Evolutionary conservation across 2,797 vertebrate species (phyloP), one percentile per base, ranked within the genome.

Genomic region (Sebastes oblongus): DNA sequence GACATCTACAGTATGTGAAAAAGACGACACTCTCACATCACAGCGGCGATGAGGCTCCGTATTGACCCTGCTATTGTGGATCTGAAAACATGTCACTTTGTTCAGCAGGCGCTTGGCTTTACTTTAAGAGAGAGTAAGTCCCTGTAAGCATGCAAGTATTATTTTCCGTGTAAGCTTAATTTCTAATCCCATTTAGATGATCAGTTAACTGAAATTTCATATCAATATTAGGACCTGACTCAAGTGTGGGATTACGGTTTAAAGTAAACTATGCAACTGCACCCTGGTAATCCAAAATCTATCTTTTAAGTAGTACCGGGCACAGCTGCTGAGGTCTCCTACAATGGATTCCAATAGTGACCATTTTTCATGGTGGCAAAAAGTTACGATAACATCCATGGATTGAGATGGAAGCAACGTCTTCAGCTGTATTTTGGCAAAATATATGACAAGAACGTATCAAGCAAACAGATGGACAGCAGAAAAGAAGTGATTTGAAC

Each of bases 21-120:
- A 29, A 11, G 59, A 55, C 1, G 10, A 65, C 13, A 60, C 56
- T 30, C 61, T 30, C 34, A 55, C 46, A 73, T 55, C 46, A 75
- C 70, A 30, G 58, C 16, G 42, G 30, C 6, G 18, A 46, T 4
- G 71, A 61, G 22, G 34, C 76, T 77, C 25, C 12, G 25, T 78
- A 72, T 72, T 61, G 46, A 86, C 60, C 11, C 22, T 16, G 32
- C 36, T 75, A 58, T 55, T 55, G 60, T 59, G 60, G 59, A 74
- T 83, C 55, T 68, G 27, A 78, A 70, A 74, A 68, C 9, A 69
- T 4, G 46, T 69, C 55, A 72, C 34, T 77, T 29, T 66, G 34
- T 78, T 81, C 20, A 56, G n/a, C 8, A 3, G 50, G 27, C 6
- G 4, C 60, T 55, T 36, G 20, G 54, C 65, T 86, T 71, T 32